Conservation (phyloP, 2,888 invertebrate species). For the Galeopsomyia nigrocyanea region DNA sequence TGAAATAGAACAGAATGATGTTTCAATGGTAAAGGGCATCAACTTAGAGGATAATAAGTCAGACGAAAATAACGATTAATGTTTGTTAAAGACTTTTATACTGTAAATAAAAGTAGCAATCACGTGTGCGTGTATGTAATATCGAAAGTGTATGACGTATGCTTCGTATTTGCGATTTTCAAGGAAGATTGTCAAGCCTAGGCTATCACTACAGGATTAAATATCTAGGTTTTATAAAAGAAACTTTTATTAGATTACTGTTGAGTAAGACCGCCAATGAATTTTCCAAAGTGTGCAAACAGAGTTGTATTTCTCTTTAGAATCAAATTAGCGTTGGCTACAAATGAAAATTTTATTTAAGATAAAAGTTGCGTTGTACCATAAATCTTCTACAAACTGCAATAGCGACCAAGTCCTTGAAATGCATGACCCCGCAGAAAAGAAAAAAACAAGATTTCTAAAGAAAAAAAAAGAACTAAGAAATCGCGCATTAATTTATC, state of each 20-base stretch:
- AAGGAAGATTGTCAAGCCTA: slow-evolving; percentile 17
- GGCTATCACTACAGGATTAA: neutral
- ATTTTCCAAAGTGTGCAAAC: slow-evolving; percentile 1
- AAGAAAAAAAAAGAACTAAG: neutral
- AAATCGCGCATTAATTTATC: slow-evolving; percentile 15
- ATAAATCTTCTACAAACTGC: too few relatives aligned
- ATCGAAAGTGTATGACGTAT: slow-evolving; percentile 39
- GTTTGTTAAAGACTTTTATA: slow-evolving; percentile 46
- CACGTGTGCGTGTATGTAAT: slow-evolving; percentile 40
- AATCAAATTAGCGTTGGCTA: slow-evolving; percentile 8
- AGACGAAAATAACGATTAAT: slow-evolving; percentile 63
- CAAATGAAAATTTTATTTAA: too few relatives aligned
- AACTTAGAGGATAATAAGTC: slow-evolving; percentile 16
- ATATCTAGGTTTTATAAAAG: slow-evolving; percentile 25
- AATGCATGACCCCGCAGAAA: neutral
- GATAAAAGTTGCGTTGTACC: too few relatives aligned
- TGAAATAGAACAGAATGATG: neutral
- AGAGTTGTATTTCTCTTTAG: slow-evolving; percentile 22
- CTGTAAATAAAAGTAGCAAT: slow-evolving; percentile 46
- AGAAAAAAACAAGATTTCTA: neutral
- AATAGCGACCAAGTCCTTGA: too few relatives aligned
- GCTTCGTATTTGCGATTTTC: slow-evolving; percentile 37
- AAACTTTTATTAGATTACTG: slow-evolving; percentile 36
- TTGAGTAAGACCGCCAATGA: slow-evolving; percentile 22
- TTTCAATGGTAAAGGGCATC: slow-evolving; percentile 21